Evolutionary conservation across 2,113 vertebrate species (phyloP).

Genomic region (Phalacrocorax brasilianus): DNA sequence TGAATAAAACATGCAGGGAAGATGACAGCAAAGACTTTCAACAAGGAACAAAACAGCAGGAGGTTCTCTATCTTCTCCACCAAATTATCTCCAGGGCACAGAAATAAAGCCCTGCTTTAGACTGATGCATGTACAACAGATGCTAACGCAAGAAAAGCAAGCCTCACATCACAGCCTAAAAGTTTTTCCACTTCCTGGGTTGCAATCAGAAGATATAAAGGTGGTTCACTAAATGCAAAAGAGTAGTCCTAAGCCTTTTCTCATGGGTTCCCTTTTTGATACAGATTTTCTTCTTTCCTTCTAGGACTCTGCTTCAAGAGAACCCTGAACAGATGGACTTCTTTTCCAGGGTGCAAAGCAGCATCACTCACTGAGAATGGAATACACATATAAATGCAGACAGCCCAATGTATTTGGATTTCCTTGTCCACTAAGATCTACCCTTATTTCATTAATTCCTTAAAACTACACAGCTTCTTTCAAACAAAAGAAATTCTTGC

Average conservation of each 20-base stretch:
- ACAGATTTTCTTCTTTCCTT: not conserved
- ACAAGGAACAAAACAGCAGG: conserved; percentile 12
- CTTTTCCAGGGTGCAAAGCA: not conserved
- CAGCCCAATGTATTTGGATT: not conserved
- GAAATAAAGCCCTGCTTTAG: not conserved
- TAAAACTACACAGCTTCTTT: not conserved
- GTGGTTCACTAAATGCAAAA: not conserved
- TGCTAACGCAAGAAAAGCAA: not conserved
- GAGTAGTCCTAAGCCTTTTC: not conserved
- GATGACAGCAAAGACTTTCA: not conserved
- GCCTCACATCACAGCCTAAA: not conserved
- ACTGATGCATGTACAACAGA: not conserved
- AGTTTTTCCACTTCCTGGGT: not conserved
- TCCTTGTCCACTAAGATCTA: not conserved
- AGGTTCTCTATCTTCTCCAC: not conserved
- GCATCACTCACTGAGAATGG: not conserved
- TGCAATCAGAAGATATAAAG: not conserved
- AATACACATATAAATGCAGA: not conserved
- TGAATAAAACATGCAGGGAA: conserved; percentile 35
- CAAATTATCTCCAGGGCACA: not conserved
- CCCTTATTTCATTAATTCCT: not conserved
- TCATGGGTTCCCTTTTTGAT: not conserved
- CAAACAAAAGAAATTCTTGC: not conserved
- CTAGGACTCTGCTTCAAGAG: not conserved
- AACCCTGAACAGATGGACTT: not conserved